These are phyloP conservation scores for Falco novaeseelandiae DNA, from an alignment of 2,797 vertebrate genomes.

Conservation along the genomic window DNA sequence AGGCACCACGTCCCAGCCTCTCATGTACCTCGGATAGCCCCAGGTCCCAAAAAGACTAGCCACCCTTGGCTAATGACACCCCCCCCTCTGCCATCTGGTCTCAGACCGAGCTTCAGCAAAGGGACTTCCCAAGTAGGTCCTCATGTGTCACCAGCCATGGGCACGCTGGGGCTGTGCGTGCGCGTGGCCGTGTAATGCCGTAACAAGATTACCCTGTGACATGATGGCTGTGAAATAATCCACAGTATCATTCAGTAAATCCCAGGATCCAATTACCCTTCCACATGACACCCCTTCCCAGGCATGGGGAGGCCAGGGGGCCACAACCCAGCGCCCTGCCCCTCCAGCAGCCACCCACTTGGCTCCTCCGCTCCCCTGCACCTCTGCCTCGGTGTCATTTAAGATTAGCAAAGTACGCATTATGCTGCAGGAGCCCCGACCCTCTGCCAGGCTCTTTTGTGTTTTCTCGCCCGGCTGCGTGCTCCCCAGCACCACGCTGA, in stretches of 20 bases:
- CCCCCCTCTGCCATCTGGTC: background rate
- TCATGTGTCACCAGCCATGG: background rate
- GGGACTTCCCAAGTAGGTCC: fast-evolving
- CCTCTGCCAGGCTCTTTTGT: background rate
- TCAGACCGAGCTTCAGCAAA: background rate
- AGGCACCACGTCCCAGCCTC: fast-evolving
- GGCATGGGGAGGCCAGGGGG: background rate
- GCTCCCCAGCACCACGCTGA: background rate
- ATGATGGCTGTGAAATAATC: conserved; percentile 46
- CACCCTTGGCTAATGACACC: background rate
- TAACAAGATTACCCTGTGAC: conserved; percentile 54
- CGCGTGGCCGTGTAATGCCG: background rate
- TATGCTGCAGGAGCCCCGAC: background rate
- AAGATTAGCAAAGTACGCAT: conserved; percentile 1
- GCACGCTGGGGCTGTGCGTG: fast-evolving
- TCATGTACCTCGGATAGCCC: background rate
- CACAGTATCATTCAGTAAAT: conserved; percentile 51
- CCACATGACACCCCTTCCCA: background rate
- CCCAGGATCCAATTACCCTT: conserved; percentile 54
- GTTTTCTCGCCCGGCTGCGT: fast-evolving
- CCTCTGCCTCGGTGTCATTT: background rate
- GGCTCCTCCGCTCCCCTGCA: background rate
- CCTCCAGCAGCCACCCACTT: background rate
- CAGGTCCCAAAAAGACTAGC: background rate
- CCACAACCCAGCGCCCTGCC: background rate